A percentile compares a stretch with the other conserved stretches of the same genome.
Conservation (phyloP, 2,113 vertebrate species). For the Candoia aspera region DNA sequence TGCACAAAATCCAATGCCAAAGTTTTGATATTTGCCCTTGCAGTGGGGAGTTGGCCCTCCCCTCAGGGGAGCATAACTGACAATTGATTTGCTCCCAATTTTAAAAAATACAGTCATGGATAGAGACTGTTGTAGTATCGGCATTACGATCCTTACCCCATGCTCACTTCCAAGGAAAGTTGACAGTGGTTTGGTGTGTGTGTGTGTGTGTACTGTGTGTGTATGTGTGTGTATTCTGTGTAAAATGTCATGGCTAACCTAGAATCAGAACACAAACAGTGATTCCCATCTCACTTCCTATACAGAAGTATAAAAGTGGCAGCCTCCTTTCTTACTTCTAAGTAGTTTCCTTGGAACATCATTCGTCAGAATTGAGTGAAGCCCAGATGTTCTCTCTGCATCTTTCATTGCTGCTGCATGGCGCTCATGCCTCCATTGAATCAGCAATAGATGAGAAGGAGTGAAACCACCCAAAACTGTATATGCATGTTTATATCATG, state of each 20-base stretch:
- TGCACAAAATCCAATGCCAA: background rate
- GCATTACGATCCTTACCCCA: background rate
- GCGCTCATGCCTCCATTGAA: too few relatives aligned
- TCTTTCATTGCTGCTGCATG: too few relatives aligned
- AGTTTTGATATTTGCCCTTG: background rate
- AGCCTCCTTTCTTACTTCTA: too few relatives aligned
- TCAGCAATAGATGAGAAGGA: background rate
- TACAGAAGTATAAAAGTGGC: too few relatives aligned
- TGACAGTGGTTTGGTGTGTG: background rate
- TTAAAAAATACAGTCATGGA: background rate
- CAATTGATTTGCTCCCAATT: background rate
- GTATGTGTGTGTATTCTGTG: too few relatives aligned
- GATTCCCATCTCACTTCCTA: too few relatives aligned
- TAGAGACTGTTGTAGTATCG: background rate
- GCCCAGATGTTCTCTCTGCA: too few relatives aligned
- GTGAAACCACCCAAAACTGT: background rate
- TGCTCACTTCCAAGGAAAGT: background rate
- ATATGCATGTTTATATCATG: background rate
- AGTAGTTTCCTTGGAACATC: too few relatives aligned
- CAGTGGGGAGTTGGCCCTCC: background rate
- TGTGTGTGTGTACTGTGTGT: too few relatives aligned
- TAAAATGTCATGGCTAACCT: too few relatives aligned
- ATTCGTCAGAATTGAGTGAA: too few relatives aligned
- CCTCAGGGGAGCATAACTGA: background rate
- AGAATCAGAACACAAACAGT: too few relatives aligned